These are phyloP conservation scores for Onthophagus sagittarius DNA, from an alignment of 2,888 invertebrate species.

Conservation along the genomic window DNA sequence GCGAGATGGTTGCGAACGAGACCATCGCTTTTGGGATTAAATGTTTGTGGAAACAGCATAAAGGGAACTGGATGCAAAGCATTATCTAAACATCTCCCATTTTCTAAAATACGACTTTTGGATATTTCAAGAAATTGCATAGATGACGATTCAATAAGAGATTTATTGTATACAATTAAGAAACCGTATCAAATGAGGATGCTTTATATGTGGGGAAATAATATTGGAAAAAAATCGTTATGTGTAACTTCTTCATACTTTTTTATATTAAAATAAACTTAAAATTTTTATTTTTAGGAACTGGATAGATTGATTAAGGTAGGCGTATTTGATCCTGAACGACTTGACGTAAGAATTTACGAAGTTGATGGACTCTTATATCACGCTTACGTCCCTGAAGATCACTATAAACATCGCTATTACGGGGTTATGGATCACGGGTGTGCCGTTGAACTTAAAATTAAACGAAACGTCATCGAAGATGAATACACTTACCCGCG, in stretches of 20 bases:
- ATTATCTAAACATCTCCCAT: constrained; percentile 55
- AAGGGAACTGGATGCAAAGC: constrained; percentile 52
- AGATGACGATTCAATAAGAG: constrained; percentile 52
- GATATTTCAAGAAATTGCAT: constrained; percentile 58
- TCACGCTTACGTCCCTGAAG: constrained; percentile 46
- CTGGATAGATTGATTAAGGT: constrained; percentile 46
- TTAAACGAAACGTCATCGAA: constrained; percentile 38
- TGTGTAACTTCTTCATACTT: constrained; percentile 34
- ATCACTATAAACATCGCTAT: constrained; percentile 54
- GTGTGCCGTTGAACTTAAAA: constrained; percentile 40
- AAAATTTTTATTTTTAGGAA: constrained; percentile 37
- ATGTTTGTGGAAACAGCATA: constrained; percentile 57
- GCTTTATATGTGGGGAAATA: constrained; percentile 50
- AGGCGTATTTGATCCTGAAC: constrained; percentile 45
- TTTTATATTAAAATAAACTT: neutral
- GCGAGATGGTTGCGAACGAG: constrained; percentile 53
- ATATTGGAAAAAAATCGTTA: constrained; percentile 39
- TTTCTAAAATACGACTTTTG: constrained; percentile 55
- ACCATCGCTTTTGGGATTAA: constrained; percentile 52
- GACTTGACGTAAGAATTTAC: constrained; percentile 49
- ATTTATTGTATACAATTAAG: constrained; percentile 55
- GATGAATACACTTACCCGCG: constrained; percentile 34
- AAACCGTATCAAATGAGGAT: constrained; percentile 50
- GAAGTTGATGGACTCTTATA: constrained; percentile 42
- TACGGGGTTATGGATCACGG: constrained; percentile 54